Percentiles rank a stretch among this genome's conserved stretches.
Evolutionary conservation across 2,797 vertebrate genomes (phyloP).

Genomic region (Lepilemur ruficaudatus): DNA sequence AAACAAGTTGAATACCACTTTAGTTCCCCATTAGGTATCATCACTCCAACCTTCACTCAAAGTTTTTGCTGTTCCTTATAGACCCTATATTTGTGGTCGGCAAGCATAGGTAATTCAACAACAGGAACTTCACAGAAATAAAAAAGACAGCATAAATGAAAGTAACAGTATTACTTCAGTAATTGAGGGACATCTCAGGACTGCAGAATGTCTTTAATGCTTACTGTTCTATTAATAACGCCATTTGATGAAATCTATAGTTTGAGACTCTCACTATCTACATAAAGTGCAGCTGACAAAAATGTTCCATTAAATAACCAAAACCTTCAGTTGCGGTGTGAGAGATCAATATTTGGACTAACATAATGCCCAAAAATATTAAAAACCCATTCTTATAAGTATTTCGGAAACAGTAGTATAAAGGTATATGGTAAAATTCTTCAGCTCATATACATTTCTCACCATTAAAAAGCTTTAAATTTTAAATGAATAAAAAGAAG

Average conservation of each 20-base stretch:
- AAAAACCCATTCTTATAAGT: not conserved
- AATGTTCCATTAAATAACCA: not conserved
- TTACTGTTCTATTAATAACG: not conserved
- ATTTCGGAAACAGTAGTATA: not conserved
- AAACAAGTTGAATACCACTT: not conserved
- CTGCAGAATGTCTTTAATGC: not conserved
- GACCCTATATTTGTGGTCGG: not conserved
- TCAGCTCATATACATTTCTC: not conserved
- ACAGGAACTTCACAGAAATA: not conserved
- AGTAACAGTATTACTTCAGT: not conserved
- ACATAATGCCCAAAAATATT: not conserved
- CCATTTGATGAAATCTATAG: not conserved
- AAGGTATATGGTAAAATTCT: not conserved
- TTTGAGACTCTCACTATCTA: not conserved
- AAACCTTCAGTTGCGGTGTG: not conserved
- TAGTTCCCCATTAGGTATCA: not conserved
- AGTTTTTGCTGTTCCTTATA: not conserved
- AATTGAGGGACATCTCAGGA: not conserved
- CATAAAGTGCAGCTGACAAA: not conserved
- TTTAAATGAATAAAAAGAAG: not conserved
- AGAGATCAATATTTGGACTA: not conserved
- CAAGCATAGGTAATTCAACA: not conserved
- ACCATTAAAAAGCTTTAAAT: conserved; percentile 10
- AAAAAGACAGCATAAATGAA: not conserved
- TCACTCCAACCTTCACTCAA: not conserved